Conservation (phyloP, 2,113 vertebrate species). For the Apodemus sylvaticus region DNA sequence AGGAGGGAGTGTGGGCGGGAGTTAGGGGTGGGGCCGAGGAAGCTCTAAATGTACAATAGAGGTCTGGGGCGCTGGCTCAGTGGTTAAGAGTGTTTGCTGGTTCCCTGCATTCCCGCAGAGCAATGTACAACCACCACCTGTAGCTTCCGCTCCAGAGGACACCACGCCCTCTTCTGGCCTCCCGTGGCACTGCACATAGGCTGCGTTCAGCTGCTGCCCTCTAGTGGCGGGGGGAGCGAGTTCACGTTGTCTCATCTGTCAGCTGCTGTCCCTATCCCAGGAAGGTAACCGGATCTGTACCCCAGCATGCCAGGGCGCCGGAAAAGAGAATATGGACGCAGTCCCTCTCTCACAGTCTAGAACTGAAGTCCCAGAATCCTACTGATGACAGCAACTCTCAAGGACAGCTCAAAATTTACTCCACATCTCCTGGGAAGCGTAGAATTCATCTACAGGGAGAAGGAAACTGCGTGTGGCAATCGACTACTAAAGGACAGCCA, state of each 20-base stretch:
- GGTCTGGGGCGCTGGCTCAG: neutral
- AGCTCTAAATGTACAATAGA: neutral
- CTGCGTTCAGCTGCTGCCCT: neutral
- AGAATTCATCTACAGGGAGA: neutral
- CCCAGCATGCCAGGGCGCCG: fast-evolving
- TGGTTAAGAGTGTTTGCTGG: neutral
- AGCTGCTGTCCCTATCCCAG: neutral
- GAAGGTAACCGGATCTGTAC: neutral
- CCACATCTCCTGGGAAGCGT: neutral
- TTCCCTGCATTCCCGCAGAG: neutral
- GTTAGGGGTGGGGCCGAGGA: neutral
- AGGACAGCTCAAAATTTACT: neutral
- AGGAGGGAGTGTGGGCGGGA: neutral
- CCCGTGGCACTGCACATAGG: neutral
- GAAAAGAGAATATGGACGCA: neutral
- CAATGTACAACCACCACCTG: neutral
- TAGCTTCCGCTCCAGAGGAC: neutral
- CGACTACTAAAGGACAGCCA: neutral
- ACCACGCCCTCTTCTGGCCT: neutral
- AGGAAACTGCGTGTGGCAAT: no score
- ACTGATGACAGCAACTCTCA: neutral
- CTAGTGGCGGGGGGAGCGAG: neutral
- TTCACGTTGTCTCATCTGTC: neutral
- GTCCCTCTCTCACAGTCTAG: neutral
- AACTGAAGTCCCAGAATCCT: neutral